Percentiles rank a stretch among this genome's conserved stretches.
These are phyloP conservation scores for Halocynthia aurantium DNA, from an alignment of 23 tunicate species.

Conservation along the genomic window DNA sequence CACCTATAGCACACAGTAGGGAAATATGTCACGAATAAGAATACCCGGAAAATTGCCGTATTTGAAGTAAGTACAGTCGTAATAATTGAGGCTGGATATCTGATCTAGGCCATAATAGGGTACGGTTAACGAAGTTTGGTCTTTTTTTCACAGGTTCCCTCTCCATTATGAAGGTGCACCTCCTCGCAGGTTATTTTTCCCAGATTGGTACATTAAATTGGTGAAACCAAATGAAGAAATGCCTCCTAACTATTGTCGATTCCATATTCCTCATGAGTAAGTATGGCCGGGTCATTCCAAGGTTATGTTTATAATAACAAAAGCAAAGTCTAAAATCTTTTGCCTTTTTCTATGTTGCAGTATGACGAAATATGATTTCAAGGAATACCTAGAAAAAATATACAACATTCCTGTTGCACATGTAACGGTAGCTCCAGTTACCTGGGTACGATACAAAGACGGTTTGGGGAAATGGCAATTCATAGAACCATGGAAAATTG, in stretches of 20 bases:
- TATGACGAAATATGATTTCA: constrained; percentile 90
- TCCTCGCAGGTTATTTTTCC: constrained; percentile 67
- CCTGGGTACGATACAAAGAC: constrained; percentile 34
- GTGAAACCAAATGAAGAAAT: constrained; percentile 59
- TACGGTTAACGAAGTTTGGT: not conserved
- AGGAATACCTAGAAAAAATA: constrained; percentile 82
- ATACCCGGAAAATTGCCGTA: constrained; percentile 22
- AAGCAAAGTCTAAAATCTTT: not conserved
- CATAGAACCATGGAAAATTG: constrained; percentile 79
- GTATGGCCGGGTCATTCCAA: too few species aligned
- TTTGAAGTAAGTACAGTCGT: constrained; percentile 12
- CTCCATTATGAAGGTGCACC: constrained; percentile 88
- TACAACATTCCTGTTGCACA: constrained; percentile 51
- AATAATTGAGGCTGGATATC: not conserved
- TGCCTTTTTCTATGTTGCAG: constrained; percentile 20
- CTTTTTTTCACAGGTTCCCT: constrained; percentile 46
- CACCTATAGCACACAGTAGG: too few species aligned
- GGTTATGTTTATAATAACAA: too few species aligned
- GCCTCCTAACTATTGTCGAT: constrained; percentile 81
- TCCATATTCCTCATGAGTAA: constrained; percentile 95
- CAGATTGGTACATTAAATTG: constrained; percentile 88
- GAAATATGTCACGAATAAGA: constrained; percentile 21
- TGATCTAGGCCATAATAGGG: not conserved
- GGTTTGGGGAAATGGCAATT: constrained; percentile 65
- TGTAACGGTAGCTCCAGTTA: constrained; percentile 38